Evolutionary conservation across 2,888 invertebrate genomes (phyloP).

Genomic region (Cataglyphis livida): DNA sequence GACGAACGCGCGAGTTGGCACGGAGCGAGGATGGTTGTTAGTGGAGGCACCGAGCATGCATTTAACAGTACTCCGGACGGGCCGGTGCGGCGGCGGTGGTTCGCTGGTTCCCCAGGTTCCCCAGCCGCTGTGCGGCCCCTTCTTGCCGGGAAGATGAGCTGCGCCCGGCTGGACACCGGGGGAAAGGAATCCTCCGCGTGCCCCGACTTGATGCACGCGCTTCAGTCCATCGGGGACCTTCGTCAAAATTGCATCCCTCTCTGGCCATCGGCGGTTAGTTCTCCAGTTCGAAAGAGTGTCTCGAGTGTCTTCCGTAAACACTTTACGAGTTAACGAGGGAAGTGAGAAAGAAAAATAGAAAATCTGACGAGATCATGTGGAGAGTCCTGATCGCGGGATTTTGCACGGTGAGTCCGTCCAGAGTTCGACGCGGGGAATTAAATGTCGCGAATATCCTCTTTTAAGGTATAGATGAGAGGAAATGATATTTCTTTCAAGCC

Average conservation of each 20-base stretch:
- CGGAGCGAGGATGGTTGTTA: slow-evolving; percentile 82
- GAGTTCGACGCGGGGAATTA: background rate
- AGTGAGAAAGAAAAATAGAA: slow-evolving; percentile 19
- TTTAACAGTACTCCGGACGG: slow-evolving; percentile 85
- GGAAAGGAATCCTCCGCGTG: slow-evolving; percentile 72
- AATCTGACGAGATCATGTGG: slow-evolving; percentile 78
- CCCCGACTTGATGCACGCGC: slow-evolving; percentile 55
- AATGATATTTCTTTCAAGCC: background rate
- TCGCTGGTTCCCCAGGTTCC: slow-evolving; percentile 75
- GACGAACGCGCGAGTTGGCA: slow-evolving; percentile 61
- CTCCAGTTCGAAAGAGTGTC: slow-evolving; percentile 46
- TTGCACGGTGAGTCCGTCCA: slow-evolving; percentile 79
- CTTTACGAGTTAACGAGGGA: slow-evolving; percentile 22
- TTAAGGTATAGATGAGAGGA: background rate
- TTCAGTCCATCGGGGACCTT: slow-evolving; percentile 82
- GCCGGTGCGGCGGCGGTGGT: slow-evolving; percentile 71
- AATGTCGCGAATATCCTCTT: background rate
- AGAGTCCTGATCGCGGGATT: slow-evolving; percentile 80
- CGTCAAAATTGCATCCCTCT: slow-evolving; percentile 80
- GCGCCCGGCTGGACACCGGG: slow-evolving; percentile 60
- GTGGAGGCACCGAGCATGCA: slow-evolving; percentile 84
- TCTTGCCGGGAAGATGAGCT: slow-evolving; percentile 49
- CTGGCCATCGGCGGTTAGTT: slow-evolving; percentile 29
- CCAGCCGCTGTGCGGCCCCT: slow-evolving; percentile 66
- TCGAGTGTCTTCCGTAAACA: slow-evolving; percentile 53